Conservation (phyloP, 2,888 invertebrate species). For the Steromphala cineraria region DNA sequence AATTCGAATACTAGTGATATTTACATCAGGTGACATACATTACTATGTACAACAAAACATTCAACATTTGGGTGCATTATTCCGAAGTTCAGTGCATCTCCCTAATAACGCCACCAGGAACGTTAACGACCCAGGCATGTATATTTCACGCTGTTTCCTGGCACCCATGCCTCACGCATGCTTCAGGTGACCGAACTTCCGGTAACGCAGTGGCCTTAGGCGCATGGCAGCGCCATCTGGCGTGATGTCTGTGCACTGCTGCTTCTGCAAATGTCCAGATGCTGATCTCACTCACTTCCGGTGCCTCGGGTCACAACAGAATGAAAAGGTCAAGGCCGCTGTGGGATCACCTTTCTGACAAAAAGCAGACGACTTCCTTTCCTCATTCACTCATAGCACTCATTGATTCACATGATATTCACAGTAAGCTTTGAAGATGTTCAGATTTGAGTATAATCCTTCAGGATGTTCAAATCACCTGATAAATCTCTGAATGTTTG, state of each 20-base stretch:
- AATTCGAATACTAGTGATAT: no score
- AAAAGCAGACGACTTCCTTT: not conserved
- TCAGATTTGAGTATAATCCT: not conserved
- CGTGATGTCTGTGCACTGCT: no score
- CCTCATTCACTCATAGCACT: not conserved
- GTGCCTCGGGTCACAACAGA: not conserved
- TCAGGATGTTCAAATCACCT: not conserved
- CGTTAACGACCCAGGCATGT: no score
- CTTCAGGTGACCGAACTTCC: not conserved
- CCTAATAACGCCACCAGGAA: no score
- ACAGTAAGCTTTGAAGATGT: not conserved
- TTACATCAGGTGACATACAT: no score
- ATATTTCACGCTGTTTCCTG: no score
- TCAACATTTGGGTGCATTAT: no score
- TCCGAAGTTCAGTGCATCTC: no score
- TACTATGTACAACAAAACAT: no score
- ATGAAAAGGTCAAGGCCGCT: slow-evolving; percentile 5
- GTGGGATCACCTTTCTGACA: not conserved
- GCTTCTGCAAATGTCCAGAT: not conserved
- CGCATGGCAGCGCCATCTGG: no score
- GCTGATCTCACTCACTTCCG: not conserved
- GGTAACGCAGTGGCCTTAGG: not conserved
- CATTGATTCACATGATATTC: not conserved
- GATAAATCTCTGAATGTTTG: not conserved
- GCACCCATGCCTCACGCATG: not conserved